Percentiles rank a stretch among this genome's conserved stretches.
Evolutionary conservation across 2,113 vertebrate genomes (phyloP).

Genomic region (Oenanthe melanoleuca): DNA sequence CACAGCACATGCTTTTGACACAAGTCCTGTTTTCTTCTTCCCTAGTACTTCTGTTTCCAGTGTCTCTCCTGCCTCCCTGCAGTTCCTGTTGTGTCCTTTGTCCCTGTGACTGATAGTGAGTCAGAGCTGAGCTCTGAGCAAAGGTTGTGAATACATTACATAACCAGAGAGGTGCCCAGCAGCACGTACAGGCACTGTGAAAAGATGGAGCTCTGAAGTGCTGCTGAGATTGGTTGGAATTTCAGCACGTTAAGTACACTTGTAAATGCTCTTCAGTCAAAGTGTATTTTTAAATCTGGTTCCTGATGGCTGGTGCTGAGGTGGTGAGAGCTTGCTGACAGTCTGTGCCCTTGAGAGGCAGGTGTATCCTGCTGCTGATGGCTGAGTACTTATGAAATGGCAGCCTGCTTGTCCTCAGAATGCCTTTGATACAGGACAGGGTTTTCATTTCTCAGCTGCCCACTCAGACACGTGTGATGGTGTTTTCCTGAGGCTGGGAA

Average conservation of each 20-base stretch:
- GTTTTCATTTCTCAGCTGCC: background rate
- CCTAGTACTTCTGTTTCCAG: background rate
- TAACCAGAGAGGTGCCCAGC: background rate
- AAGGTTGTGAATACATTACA: background rate
- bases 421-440: background rate
- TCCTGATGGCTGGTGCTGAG: background rate
- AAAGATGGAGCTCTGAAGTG: background rate
- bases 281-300: background rate
- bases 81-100: background rate
- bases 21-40: background rate
- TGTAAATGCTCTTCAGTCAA: background rate
- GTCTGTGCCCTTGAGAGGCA: background rate
- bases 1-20: background rate
- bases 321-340: background rate
- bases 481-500: background rate
- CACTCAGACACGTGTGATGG: background rate
- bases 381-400: background rate
- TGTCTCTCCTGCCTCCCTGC: background rate
- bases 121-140: background rate
- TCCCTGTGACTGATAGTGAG: background rate
- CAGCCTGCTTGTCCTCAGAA: background rate
- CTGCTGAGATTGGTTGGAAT: background rate
- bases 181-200: background rate
- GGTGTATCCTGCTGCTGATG: background rate
- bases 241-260: background rate